These are phyloP conservation scores for Pomatostomus ruficeps DNA, from an alignment of 2,113 vertebrate genomes.

Conservation along the genomic window DNA sequence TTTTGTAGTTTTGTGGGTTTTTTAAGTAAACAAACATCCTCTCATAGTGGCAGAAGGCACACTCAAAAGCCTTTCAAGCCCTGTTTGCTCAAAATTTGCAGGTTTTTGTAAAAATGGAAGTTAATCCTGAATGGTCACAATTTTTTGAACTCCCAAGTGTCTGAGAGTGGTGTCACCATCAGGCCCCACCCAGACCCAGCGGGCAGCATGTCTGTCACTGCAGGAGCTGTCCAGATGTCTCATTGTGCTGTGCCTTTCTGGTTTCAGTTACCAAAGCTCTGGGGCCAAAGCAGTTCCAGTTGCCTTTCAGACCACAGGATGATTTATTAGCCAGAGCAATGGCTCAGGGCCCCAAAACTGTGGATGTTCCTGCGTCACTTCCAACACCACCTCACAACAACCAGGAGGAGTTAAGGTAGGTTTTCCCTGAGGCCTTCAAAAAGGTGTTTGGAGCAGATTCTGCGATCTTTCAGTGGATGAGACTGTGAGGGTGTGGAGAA, in stretches of 20 bases:
- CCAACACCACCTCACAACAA: conserved; percentile 96
- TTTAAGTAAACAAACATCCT: background rate
- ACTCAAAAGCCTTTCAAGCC: background rate
- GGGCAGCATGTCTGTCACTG: background rate
- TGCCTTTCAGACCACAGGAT: conserved; percentile 86
- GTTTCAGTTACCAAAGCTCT: conserved; percentile 86
- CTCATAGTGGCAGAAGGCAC: background rate
- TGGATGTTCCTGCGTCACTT: conserved; percentile 93
- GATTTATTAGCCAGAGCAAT: conserved; percentile 83
- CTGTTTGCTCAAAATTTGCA: background rate
- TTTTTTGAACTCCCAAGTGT: background rate
- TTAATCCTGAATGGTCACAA: background rate
- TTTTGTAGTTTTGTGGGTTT: background rate
- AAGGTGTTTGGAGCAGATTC: background rate
- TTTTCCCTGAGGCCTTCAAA: background rate
- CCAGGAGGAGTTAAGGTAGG: conserved; percentile 91
- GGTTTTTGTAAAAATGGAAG: background rate
- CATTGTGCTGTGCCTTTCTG: background rate
- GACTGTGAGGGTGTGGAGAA: background rate
- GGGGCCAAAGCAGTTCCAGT: conserved; percentile 85
- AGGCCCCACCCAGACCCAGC: background rate
- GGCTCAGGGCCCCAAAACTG: conserved; percentile 83
- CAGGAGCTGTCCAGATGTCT: background rate
- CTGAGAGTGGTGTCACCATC: background rate
- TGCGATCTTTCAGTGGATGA: background rate